phyloP scores from a whole-genome alignment of 53 echinoderm and acorn worm species.

The Patiria pectinifera region DNA sequence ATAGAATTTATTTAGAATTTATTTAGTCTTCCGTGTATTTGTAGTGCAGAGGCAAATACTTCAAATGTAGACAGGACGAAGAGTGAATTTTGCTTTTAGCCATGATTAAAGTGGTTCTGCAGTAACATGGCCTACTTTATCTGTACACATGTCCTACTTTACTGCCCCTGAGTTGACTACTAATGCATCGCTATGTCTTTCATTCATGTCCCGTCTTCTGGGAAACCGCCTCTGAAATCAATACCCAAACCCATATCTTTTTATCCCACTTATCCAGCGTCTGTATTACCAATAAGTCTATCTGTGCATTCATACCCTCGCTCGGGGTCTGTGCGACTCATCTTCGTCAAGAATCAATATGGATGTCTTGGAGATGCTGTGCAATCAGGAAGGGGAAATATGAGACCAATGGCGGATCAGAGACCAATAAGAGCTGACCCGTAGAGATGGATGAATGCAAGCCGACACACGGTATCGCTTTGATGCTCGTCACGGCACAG shows the following conservation, averaged over 20 bases:
- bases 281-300: neutral
- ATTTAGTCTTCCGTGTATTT: no score
- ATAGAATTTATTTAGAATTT: no score
- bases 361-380: conserved; percentile 4
- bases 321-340: neutral
- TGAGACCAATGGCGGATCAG: conserved; percentile 3
- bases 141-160: neutral
- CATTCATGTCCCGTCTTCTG: neutral
- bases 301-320: neutral
- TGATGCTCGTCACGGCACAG: neutral
- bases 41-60: no score
- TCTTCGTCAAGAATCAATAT: neutral
- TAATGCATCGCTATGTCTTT: neutral
- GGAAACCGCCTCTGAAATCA: neutral
- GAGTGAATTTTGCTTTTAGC: no score
- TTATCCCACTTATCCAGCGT: neutral
- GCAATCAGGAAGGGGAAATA: conserved; percentile 28
- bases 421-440: conserved; percentile 7
- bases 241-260: neutral
- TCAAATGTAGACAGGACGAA: no score
- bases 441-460: neutral
- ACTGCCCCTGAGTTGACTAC: neutral
- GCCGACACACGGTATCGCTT: conserved; percentile 2
- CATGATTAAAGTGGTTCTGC: neutral
- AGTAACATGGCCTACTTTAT: neutral